These are phyloP conservation scores for Bubo scandiacus DNA, from an alignment of 2,113 vertebrate species.

Conservation along the genomic window DNA sequence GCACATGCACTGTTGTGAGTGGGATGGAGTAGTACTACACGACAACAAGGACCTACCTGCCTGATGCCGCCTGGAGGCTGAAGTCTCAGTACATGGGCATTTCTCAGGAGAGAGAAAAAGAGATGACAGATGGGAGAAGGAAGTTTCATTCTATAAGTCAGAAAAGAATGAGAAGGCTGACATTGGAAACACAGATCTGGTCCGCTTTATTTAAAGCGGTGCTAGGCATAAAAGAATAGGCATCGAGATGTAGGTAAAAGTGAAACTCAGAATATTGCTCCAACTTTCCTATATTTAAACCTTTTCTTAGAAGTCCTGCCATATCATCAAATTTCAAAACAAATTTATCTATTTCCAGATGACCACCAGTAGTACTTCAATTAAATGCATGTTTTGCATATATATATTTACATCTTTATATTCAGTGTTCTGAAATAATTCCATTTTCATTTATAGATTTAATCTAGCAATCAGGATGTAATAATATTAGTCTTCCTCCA, in stretches of 20 bases:
- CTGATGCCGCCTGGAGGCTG: background rate
- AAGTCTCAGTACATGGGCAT: fast-evolving
- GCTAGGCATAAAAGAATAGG: no score
- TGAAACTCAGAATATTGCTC: background rate
- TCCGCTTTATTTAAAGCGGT: background rate
- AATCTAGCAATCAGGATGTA: background rate
- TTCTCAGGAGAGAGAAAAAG: background rate
- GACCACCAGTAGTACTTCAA: background rate
- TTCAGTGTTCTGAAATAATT: background rate
- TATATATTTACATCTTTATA: background rate
- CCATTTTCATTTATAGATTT: background rate
- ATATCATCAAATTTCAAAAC: background rate
- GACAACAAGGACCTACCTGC: background rate
- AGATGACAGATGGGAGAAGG: background rate
- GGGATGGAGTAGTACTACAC: fast-evolving
- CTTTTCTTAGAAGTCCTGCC: background rate
- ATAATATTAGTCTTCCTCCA: background rate
- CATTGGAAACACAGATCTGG: background rate
- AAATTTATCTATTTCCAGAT: background rate
- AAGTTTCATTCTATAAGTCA: background rate
- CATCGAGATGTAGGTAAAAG: background rate
- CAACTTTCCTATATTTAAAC: background rate
- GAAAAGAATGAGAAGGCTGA: background rate
- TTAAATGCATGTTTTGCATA: background rate
- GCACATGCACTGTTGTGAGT: fast-evolving